phyloP scores from a whole-genome alignment of 1,140 invertebrate species.

The Pomphorhynchus laevis region DNA sequence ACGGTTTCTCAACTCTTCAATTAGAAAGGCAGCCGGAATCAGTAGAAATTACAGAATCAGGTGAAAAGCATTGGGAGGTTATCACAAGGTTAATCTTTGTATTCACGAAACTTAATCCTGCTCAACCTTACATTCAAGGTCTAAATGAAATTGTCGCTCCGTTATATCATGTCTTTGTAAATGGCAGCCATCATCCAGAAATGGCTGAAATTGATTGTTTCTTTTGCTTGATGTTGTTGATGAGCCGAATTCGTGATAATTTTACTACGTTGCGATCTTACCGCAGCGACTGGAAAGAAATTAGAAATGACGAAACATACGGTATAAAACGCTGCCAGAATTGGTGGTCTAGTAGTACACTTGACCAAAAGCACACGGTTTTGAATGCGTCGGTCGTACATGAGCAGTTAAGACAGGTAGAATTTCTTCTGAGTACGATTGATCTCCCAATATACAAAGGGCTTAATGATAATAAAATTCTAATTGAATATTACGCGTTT shows the following conservation, averaged over 20 bases:
- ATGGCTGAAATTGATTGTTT: conserved; percentile 81
- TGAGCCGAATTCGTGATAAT: conserved; percentile 56
- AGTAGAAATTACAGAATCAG: no score
- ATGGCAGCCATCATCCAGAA: conserved; percentile 41
- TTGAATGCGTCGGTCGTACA: no score
- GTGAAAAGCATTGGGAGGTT: conserved; percentile 38
- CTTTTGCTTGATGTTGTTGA: conserved; percentile 78
- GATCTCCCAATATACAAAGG: conserved; percentile 38
- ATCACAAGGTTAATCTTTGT: conserved; percentile 75
- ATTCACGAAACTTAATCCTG: conserved; percentile 84
- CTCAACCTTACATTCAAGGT: conserved; percentile 64
- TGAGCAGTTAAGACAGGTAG: no score
- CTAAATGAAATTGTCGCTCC: conserved; percentile 98
- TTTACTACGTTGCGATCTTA: conserved; percentile 43
- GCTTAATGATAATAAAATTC: no score
- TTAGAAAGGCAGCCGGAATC: no score
- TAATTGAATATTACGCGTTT: conserved; percentile 80
- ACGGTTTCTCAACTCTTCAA: no score
- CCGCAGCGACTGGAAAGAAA: no score
- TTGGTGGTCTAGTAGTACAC: no score
- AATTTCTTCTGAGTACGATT: conserved; percentile 33
- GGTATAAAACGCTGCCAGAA: no score
- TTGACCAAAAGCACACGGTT: no score
- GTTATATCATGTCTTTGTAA: conserved; percentile 80
- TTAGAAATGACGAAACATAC: no score